phyloP scores from a whole-genome alignment of 2,113 vertebrate genomes.

The Myotis lucifugus region DNA sequence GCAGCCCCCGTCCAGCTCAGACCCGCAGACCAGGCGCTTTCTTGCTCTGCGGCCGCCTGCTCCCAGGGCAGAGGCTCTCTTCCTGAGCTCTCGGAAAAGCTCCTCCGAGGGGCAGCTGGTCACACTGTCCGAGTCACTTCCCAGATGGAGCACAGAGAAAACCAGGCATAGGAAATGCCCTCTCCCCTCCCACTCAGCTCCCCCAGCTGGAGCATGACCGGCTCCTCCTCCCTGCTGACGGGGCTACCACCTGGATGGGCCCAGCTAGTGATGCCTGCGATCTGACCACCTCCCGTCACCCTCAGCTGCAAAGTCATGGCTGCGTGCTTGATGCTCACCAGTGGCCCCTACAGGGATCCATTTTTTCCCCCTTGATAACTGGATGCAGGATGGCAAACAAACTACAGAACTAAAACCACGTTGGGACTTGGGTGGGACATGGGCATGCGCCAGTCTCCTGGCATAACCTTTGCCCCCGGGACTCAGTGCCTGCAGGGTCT shows the following conservation, averaged over 20 bases:
- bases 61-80: background rate
- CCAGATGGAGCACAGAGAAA: background rate
- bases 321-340: no score
- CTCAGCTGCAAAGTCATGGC: background rate
- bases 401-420: background rate
- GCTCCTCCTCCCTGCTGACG: background rate
- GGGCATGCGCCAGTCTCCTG: no score
- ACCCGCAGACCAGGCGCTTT: background rate
- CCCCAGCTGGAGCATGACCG: background rate
- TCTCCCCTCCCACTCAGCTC: background rate
- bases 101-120: background rate
- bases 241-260: background rate
- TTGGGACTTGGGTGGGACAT: fast-evolving
- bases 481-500: fast-evolving
- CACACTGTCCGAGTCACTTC: background rate
- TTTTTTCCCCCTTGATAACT: background rate
- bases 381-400: background rate
- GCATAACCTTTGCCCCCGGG: fast-evolving
- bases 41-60: background rate
- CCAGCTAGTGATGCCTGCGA: background rate
- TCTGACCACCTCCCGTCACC: no score
- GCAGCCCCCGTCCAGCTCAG: background rate
- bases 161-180: background rate
- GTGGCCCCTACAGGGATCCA: background rate
- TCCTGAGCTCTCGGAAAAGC: background rate